A percentile compares a stretch with the other conserved stretches of the same genome.
Evolutionary conservation across 2,113 vertebrate species (phyloP).

Genomic region (Toxostoma redivivum): DNA sequence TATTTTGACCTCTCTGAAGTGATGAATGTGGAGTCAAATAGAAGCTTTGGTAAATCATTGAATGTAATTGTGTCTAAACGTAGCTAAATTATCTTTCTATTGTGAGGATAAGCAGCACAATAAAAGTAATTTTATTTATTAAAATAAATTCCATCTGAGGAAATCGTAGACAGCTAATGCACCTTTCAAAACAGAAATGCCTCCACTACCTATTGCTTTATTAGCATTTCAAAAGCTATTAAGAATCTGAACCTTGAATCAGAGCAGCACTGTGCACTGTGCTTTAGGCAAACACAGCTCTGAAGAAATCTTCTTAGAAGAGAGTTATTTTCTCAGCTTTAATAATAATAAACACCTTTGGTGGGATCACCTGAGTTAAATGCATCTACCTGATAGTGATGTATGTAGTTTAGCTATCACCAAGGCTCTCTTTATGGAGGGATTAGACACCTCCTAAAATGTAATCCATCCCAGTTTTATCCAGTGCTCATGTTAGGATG

Average conservation of each 20-base stretch:
- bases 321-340: background rate
- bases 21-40: background rate
- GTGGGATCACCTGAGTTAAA: background rate
- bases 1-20: background rate
- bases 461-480: background rate
- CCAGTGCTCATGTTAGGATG: too few species aligned
- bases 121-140: background rate
- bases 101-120: background rate
- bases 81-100: background rate
- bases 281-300: background rate
- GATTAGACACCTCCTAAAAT: background rate
- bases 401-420: background rate
- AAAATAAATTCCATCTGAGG: background rate
- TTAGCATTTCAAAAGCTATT: background rate
- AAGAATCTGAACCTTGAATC: background rate
- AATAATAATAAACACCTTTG: background rate
- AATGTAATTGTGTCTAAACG: background rate
- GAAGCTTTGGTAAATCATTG: background rate
- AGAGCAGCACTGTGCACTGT: background rate
- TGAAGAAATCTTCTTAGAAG: background rate
- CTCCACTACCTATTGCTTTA: background rate
- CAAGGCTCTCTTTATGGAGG: fast-evolving
- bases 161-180: background rate
- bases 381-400: background rate
- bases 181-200: background rate